Evolutionary conservation across 37 sponge, comb jelly and placozoan genomes (phyloP), one percentile per base, ranked within the genome.

Genomic region (Oscarella lobularis): DNA sequence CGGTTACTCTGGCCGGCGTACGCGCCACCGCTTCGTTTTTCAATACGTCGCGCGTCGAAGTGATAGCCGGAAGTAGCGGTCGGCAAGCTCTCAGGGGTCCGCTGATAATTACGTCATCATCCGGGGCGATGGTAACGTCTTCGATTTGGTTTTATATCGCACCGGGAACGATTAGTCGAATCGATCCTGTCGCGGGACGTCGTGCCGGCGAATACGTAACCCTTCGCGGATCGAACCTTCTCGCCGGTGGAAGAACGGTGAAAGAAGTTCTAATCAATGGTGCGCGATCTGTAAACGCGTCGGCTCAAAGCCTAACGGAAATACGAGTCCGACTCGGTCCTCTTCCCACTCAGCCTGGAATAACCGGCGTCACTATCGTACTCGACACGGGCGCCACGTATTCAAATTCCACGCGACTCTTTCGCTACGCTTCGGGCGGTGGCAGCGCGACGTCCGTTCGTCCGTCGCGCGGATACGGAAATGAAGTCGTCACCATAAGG

Each of bases 101-200:
- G 2, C 67, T 88, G 4, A 33, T 74, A 2, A 74, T 88, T 3
- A 67, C 41, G 31, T 74, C 88, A 1, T 40, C 20, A 0, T 31
- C 66, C 35, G 83, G 83, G 2, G 68, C 88, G 1, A 80, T 75
- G 3, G 74, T 68, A 5, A 68, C 35, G 35, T 68, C 6, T 4
- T 29, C 4, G 35, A 14, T 34, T 20, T 68, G 71, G 71, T 34
- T 4, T 35, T 68, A 29, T 14, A 20, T 14, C 6, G 31, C 6
- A 14, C 31, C 31, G 31, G 71, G 29, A 5, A 4, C 6, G 33
- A 68, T 68, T 34, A 30, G 35, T 34, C 31, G 31, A 29, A 5
- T 68, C 31, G 6, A 30, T 5, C 71, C 71, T 29, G 29, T 35
- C 6, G 31, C 31, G 29, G 71, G 71, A 30, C 71, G 31, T 32